A percentile compares a stretch with the other conserved stretches of the same genome.
Evolutionary conservation across 2,797 vertebrate genomes (phyloP).

Genomic region (Parauchenoglanis punctatus): DNA sequence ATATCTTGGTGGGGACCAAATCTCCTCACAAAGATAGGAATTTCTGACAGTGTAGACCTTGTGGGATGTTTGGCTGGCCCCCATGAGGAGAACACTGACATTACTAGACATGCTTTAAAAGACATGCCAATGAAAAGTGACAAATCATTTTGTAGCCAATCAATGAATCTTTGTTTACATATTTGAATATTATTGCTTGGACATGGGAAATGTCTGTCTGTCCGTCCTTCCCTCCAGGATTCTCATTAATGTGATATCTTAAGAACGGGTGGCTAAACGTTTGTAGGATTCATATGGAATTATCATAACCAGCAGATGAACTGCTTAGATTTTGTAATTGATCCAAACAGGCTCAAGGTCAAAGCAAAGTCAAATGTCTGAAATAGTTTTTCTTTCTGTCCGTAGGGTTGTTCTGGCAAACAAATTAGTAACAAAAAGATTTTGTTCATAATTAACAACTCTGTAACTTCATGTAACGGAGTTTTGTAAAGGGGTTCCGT

Average conservation of each 20-base stretch:
- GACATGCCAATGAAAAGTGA: no score
- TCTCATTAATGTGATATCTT: not conserved
- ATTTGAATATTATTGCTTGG: not conserved
- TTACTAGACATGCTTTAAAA: no score
- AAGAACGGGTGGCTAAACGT: not conserved
- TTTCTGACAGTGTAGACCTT: no score
- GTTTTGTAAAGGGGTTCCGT: not conserved
- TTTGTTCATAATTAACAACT: not conserved
- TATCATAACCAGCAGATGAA: not conserved
- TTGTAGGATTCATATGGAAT: not conserved
- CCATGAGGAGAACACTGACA: no score
- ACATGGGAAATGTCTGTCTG: not conserved
- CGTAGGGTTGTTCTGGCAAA: not conserved
- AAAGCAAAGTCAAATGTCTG: not conserved
- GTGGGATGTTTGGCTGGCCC: no score
- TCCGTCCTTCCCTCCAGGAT: not conserved
- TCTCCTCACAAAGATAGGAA: no score
- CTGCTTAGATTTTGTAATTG: not conserved
- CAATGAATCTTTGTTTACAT: not conserved
- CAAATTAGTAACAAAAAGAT: not conserved
- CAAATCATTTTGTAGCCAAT: not conserved
- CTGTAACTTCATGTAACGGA: not conserved
- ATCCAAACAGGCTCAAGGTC: not conserved
- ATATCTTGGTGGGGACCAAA: no score
- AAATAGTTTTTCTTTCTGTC: not conserved